phyloP scores from a whole-genome alignment of 37 sponge, comb jelly and placozoan species.

The Chondrilla cf. caribensis region DNA sequence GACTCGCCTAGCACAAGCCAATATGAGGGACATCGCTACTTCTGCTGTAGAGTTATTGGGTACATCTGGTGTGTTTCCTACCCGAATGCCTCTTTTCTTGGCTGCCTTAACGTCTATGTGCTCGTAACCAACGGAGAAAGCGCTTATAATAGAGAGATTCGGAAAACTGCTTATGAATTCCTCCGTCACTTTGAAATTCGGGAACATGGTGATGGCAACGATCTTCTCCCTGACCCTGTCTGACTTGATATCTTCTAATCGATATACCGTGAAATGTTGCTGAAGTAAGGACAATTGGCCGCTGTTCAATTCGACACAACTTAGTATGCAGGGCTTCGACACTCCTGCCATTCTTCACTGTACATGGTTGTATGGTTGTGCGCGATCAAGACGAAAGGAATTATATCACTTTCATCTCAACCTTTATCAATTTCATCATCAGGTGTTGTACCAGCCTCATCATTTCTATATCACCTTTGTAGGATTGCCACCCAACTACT shows the following conservation, averaged over 20 bases:
- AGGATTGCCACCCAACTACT: too few relatives aligned
- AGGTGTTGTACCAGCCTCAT: too few relatives aligned
- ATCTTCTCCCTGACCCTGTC: neutral
- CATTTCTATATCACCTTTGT: too few relatives aligned
- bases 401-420: too few relatives aligned
- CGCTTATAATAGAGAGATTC: conserved; percentile 68
- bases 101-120: conserved; percentile 71
- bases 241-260: too few relatives aligned
- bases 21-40: conserved; percentile 70
- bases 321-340: too few relatives aligned
- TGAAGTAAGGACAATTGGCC: neutral
- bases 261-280: neutral
- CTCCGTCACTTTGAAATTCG: neutral
- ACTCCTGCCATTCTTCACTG: too few relatives aligned
- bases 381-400: too few relatives aligned
- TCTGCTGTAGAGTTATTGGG: conserved; percentile 75
- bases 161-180: conserved; percentile 36
- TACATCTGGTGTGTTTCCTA: conserved; percentile 77
- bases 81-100: conserved; percentile 48
- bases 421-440: too few relatives aligned
- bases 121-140: conserved; percentile 76
- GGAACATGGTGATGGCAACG: neutral
- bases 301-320: too few relatives aligned
- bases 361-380: too few relatives aligned
- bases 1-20: conserved; percentile 66